Evolutionary conservation across 2,113 vertebrate genomes (phyloP), one percentile per base, ranked within the genome.

Genomic region (Myiagra hebetior): DNA sequence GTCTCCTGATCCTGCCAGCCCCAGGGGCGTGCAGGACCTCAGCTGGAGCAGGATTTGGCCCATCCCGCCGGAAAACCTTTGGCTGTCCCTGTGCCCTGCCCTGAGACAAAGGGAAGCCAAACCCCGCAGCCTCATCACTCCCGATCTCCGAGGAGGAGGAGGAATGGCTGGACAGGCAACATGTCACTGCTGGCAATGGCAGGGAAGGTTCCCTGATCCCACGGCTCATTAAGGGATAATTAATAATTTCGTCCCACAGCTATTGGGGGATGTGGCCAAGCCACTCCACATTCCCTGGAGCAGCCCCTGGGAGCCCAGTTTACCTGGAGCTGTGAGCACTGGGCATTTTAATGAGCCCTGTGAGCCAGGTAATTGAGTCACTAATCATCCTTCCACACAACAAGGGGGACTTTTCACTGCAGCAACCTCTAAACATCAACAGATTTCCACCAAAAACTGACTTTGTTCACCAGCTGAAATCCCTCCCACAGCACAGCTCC

Each of bases 191-290:
- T 35, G 7, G 7, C 41, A 67, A 6, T 0, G 28, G 89, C 55
- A 91, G 56, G 3, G 4, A 44, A 60, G 33, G 76, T 6, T 68
- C 68, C 73, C 78, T 53, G 21, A 26, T 22, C 46, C 2, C 3
- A 49, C 19, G 92, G 55, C 42, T 95, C 53, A 63, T 87, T 28
- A 86, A 88, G 17, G 65, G 91, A 17, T 55, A 93, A 96, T 81
- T 69, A 81, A 19, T 10, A 7, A 57, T 86, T 95, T 31, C 57
- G 84, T 79, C 85, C 87, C 52, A 31, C n/a, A 56, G 78, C n/a
- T 46, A 49, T 8, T 26, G 18, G 52, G 67, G 11, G 44, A 91
- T 11, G 63, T 41, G 60, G 74, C 90, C 87, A 92, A 57, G 35
- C n/a, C 69, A 69, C 47, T 77, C 57, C 68, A 63, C 23, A 3